Evolutionary conservation across 2,888 invertebrate species (phyloP).

Genomic region (Salpingus planirostris): DNA sequence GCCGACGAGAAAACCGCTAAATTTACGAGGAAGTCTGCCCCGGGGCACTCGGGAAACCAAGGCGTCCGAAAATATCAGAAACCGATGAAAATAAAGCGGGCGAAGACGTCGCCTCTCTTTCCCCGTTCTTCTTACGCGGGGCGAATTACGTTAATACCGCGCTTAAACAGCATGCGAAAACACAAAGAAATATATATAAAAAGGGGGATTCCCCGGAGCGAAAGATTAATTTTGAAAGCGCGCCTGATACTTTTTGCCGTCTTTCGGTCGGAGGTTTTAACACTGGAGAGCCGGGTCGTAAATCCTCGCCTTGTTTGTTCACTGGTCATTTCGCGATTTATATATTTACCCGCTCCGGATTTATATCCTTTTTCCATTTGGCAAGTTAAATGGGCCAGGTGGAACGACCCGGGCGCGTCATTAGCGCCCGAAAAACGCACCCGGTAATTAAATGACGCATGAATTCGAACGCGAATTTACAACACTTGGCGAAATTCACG

Average conservation of each 20-base stretch:
- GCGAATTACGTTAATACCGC: slow-evolving; percentile 19
- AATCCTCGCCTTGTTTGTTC: slow-evolving; percentile 31
- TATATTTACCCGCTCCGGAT: slow-evolving; percentile 29
- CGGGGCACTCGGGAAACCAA: no score
- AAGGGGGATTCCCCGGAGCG: slow-evolving; percentile 19
- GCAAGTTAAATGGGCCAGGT: slow-evolving; percentile 24
- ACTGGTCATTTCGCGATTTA: slow-evolving; percentile 34
- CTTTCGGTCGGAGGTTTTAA: slow-evolving; percentile 17
- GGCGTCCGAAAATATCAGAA: no score
- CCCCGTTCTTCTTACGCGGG: no score
- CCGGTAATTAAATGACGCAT: no score
- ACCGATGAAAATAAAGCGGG: no score
- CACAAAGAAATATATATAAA: slow-evolving; percentile 10
- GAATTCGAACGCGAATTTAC: no score
- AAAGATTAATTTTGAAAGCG: slow-evolving; percentile 26
- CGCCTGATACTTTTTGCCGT: slow-evolving; percentile 21
- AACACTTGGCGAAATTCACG: no score
- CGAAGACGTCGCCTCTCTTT: no score
- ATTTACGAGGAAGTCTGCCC: no score
- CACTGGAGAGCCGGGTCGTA: slow-evolving; percentile 20
- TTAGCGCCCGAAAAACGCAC: no score
- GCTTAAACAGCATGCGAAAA: slow-evolving; percentile 7
- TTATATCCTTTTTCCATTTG: slow-evolving; percentile 26
- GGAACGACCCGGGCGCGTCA: no score
- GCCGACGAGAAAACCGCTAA: no score